A percentile compares a stretch with the other conserved stretches of the same genome.
Conservation (phyloP, 1,140 invertebrate genomes). For the Ceratina australensis region DNA sequence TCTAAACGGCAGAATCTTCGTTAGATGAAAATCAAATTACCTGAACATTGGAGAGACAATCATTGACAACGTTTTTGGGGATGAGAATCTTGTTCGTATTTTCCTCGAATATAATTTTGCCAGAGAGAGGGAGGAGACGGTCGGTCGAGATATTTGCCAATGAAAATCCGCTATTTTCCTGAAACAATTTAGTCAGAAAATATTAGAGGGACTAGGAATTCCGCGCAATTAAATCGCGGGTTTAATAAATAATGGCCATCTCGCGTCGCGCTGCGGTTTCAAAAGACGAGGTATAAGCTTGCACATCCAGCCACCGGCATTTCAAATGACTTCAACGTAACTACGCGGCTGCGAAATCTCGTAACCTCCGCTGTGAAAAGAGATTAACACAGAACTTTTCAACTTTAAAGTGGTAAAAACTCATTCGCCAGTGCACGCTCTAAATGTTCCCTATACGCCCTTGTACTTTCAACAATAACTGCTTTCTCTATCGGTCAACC, state of each 20-base stretch:
- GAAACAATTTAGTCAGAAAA: neutral
- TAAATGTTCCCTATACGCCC: neutral
- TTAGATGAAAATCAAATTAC: too few relatives aligned
- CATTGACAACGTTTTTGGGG: too few relatives aligned
- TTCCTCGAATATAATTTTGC: too few relatives aligned
- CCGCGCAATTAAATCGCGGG: slow-evolving; percentile 9
- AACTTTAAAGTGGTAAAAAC: neutral
- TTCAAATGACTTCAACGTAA: slow-evolving; percentile 28
- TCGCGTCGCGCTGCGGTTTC: slow-evolving; percentile 3
- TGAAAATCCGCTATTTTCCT: neutral
- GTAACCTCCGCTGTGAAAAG: slow-evolving; percentile 18
- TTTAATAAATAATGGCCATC: slow-evolving; percentile 27
- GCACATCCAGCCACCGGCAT: slow-evolving; percentile 17
- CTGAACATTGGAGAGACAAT: too few relatives aligned
- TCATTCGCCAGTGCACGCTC: neutral
- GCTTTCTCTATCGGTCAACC: neutral
- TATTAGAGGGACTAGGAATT: slow-evolving; percentile 2
- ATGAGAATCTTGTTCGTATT: too few relatives aligned
- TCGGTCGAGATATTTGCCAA: neutral
- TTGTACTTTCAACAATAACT: neutral
- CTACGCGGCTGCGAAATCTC: slow-evolving; percentile 20
- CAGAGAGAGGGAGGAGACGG: neutral
- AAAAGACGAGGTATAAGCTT: slow-evolving; percentile 25
- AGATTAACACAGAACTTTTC: slow-evolving; percentile 31
- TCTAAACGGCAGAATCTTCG: too few relatives aligned